Evolutionary conservation across 1,140 invertebrate genomes (phyloP), one percentile per base, ranked within the genome.

Genomic region (Sitobion miscanthi): DNA sequence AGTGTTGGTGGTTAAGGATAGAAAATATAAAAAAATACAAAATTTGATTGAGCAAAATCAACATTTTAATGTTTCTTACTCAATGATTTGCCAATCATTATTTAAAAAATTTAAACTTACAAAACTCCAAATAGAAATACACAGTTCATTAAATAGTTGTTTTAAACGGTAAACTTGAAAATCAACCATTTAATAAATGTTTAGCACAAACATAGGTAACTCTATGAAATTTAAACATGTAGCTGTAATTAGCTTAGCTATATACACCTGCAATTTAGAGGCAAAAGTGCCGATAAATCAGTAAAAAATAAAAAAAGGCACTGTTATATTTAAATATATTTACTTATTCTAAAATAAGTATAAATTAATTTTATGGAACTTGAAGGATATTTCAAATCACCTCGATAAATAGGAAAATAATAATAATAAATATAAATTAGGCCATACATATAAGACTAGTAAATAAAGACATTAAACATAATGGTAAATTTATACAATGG

Each of bases 401-500:
- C 47, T 0, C 17, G 20, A 30, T 52, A 88, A 89, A 89, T 89
- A 89, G 35, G 47, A 54, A 89, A 89, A 89, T 57, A 54, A 89
- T 89, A 54, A 57, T 57, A 38, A 89, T 89, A 57, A 54, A 89
- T 89, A 89, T 54, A 89, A 57, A 54, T 89, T 54, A 89, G 52
- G 52, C 49, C 87, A 89, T 57, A 89, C 52, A 57, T 57, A 57
- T 89, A 89, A 89, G 87, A 89, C 87, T 89, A 89, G 87, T 89
- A 89, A 89, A 89, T 42, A 57, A 89, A 54, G 87, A 89, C 35
- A 57, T 89, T 21, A 54, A 89, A 89, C 20, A 89, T 89, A 89
- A 57, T 89, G 87, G 87, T 89, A 89, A 89, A 89, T 88, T 49
- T 88, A 89, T 89, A 89, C 49, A 89, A 54, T 89, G 87, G 87